Conservation (phyloP, 2,113 vertebrate species). For the Brachyhypopomus occidentalis region DNA sequence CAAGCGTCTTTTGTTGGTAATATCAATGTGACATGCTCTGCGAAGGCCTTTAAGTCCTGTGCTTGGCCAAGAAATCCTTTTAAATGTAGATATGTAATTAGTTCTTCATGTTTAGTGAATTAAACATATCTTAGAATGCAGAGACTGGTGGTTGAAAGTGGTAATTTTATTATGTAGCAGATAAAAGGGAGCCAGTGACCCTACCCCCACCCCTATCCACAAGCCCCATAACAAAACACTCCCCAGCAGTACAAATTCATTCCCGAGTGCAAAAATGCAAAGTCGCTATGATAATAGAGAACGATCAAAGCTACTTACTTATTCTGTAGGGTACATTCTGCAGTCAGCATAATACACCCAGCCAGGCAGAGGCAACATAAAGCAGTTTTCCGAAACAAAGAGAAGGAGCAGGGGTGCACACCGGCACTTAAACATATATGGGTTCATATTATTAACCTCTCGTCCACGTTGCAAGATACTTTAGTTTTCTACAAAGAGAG, state of each 20-base stretch:
- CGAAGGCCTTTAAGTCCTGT: slow-evolving; percentile 59
- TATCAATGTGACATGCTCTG: slow-evolving; percentile 72
- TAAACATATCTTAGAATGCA: slow-evolving; percentile 72
- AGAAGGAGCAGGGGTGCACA: slow-evolving; percentile 63
- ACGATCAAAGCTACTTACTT: slow-evolving; percentile 67
- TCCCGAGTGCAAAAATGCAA: slow-evolving; percentile 69
- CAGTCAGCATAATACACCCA: slow-evolving; percentile 65
- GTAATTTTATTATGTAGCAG: slow-evolving; percentile 71
- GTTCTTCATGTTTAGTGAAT: slow-evolving; percentile 78
- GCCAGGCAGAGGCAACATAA: slow-evolving; percentile 41
- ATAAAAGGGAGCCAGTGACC: slow-evolving; percentile 67
- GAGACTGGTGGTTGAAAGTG: slow-evolving; percentile 44
- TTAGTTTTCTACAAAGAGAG: slow-evolving; percentile 51
- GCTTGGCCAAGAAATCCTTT: slow-evolving; percentile 66
- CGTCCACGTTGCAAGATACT: slow-evolving; percentile 28
- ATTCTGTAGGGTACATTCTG: slow-evolving; percentile 70
- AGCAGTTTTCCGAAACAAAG: slow-evolving; percentile 73
- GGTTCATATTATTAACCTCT: slow-evolving; percentile 77
- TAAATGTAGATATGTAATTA: slow-evolving; percentile 81
- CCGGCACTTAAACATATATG: slow-evolving; percentile 67
- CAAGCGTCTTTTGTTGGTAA: slow-evolving; percentile 64
- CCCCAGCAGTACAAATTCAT: slow-evolving; percentile 68
- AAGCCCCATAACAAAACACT: slow-evolving; percentile 47
- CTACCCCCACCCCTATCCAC: slow-evolving; percentile 26
- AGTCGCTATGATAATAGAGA: slow-evolving; percentile 72